Conservation (phyloP, 2,888 invertebrate genomes). For the Camptogramma bilineatum region DNA sequence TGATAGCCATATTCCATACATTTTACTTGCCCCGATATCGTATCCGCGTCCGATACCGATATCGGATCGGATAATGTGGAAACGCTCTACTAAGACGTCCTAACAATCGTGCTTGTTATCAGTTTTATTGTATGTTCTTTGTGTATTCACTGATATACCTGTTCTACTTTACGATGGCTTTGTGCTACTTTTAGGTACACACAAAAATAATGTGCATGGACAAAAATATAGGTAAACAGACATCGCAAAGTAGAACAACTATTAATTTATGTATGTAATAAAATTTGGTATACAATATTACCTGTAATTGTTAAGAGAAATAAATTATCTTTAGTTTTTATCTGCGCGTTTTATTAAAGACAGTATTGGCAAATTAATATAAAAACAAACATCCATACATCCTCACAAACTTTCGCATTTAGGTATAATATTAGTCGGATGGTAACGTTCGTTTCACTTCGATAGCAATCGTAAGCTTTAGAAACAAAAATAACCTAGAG, state of each 20-base stretch:
- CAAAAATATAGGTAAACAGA: not conserved
- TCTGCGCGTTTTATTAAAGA: constrained; percentile 3
- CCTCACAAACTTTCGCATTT: no score
- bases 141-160: not conserved
- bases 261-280: constrained; percentile 31
- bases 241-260: not conserved
- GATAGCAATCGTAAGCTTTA: no score
- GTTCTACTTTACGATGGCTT: not conserved
- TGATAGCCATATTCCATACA: no score
- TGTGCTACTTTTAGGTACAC: not conserved
- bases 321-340: constrained; percentile 46
- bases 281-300: constrained; percentile 44
- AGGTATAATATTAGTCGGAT: no score
- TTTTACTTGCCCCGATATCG: no score
- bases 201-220: not conserved
- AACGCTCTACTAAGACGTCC: no score
- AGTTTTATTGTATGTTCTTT: not conserved
- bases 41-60: no score
- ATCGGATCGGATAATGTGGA: no score
- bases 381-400: no score
- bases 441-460: no score
- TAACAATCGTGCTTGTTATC: not conserved
- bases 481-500: no score
- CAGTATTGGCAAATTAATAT: no score
- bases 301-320: constrained; percentile 42